A percentile compares a stretch with the other conserved stretches of the same genome.
Conservation (phyloP, 2,888 invertebrate genomes). For the Diogma glabrata region DNA sequence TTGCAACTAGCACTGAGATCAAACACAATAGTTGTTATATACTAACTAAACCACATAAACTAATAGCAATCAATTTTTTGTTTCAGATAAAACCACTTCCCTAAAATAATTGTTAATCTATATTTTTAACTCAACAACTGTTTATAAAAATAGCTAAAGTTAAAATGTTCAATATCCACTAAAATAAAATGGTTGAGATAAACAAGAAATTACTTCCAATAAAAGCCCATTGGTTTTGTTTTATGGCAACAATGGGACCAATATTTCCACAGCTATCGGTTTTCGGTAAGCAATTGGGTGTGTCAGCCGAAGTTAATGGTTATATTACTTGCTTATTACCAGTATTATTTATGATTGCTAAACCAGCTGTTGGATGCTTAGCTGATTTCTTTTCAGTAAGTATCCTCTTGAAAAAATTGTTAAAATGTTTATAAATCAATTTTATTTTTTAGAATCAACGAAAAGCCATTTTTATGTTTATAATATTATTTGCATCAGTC, state of each 20-base stretch:
- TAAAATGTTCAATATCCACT: too few species aligned
- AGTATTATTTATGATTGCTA: constrained; percentile 62
- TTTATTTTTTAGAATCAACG: constrained; percentile 40
- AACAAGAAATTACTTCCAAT: constrained; percentile 61
- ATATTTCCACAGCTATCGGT: constrained; percentile 68
- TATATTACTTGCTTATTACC: constrained; percentile 62
- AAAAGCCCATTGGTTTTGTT: constrained; percentile 79
- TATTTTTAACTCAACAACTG: too few species aligned
- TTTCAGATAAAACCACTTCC: too few species aligned
- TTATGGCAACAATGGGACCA: constrained; percentile 79
- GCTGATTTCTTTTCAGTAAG: constrained; percentile 58
- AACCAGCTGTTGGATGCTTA: constrained; percentile 62
- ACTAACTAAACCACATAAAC: too few species aligned
- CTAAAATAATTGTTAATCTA: too few species aligned
- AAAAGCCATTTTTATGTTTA: constrained; percentile 56
- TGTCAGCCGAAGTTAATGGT: constrained; percentile 65
- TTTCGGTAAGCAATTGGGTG: constrained; percentile 64
- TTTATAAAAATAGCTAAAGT: too few species aligned
- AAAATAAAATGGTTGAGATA: too few species aligned
- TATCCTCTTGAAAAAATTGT: too few species aligned
- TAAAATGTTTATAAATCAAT: too few species aligned
- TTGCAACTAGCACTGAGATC: too few species aligned
- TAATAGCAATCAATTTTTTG: too few species aligned
- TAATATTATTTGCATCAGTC: constrained; percentile 52
- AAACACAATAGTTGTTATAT: too few species aligned